Evolutionary conservation across 2,888 invertebrate genomes (phyloP), one percentile per base, ranked within the genome.

Genomic region (Tuta absoluta): DNA sequence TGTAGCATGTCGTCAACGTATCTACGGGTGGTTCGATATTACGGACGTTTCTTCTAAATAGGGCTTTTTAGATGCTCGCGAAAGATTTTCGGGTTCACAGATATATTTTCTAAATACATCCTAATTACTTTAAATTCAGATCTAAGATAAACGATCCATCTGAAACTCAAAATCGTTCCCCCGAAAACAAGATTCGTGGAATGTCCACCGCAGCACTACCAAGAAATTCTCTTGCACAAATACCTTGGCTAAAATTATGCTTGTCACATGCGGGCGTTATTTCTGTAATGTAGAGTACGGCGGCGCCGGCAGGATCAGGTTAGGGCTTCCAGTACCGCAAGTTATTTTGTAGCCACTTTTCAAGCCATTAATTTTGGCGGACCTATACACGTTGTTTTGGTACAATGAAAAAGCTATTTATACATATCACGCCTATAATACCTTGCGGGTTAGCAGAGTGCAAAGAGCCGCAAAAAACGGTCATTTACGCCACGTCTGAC

Each of bases 191-290:
- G 8, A 21, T 23, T 23, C 51, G 11, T 21, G 23, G 28, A 53
- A 56, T 28, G 7, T n/a, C n/a, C 17, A 33, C 8, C n/a, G 24
- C 19, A 17, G 28, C 14, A 45, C 24, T 45, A 24, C 60, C 24
- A 3, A 45, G 45, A 60, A 45, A 45, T 60, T 58, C 17, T 14
- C 60, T 24, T 14, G 59, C 41, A 33, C 33, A 49, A 61, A 49
- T 61, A 49, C 61, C 61, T 80, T 78, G 63, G 75, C 79, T 84
- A 79, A 82, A 80, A 82, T 82, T 79, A 77, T 77, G 73, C 76
- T 69, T 71, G 76, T 72, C 75, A 80, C 84, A 86, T 86, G 76
- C 85, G 81, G 60, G 79, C 79, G 56, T 82, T 87, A 86, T 87
- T 86, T 86, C 79, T 81, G 83, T 80, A 70, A 74, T 71, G 73